Percentiles rank a stretch among this genome's conserved stretches.
Evolutionary conservation across 2,113 vertebrate species (phyloP).

Genomic region (Stegostoma tigrinum): DNA sequence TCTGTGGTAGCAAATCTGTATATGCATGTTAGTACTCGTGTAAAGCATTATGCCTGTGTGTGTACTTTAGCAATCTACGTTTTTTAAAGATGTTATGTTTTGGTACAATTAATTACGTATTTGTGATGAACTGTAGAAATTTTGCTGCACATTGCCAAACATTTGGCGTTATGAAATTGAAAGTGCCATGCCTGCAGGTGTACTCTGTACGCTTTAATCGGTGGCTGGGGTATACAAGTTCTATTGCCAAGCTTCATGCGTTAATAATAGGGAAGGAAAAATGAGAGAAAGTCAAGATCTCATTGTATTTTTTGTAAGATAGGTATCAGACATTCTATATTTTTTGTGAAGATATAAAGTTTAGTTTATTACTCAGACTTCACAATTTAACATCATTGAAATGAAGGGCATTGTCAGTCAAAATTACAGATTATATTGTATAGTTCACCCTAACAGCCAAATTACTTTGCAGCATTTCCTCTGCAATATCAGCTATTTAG

Average conservation of each 20-base stretch:
- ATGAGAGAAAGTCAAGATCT: background rate
- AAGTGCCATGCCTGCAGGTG: background rate
- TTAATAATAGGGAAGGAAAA: background rate
- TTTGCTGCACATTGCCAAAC: background rate
- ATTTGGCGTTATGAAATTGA: background rate
- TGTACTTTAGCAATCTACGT: background rate
- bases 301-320: slow-evolving; percentile 30
- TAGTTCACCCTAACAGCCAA: background rate
- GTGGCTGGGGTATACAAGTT: background rate
- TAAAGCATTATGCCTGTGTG: slow-evolving; percentile 29
- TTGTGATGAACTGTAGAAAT: background rate
- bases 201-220: background rate
- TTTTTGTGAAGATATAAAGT: slow-evolving; percentile 27
- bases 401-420: slow-evolving; percentile 18
- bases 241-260: background rate
- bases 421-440: background rate
- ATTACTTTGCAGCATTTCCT: slow-evolving; percentile 22
- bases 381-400: slow-evolving; percentile 19
- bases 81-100: background rate
- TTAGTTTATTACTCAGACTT: slow-evolving; percentile 24
- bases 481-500: slow-evolving; percentile 10
- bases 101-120: background rate
- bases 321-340: background rate
- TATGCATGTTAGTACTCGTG: background rate
- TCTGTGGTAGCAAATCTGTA: background rate